phyloP scores from a whole-genome alignment of 2,113 vertebrate species.

The Setophaga petechia region DNA sequence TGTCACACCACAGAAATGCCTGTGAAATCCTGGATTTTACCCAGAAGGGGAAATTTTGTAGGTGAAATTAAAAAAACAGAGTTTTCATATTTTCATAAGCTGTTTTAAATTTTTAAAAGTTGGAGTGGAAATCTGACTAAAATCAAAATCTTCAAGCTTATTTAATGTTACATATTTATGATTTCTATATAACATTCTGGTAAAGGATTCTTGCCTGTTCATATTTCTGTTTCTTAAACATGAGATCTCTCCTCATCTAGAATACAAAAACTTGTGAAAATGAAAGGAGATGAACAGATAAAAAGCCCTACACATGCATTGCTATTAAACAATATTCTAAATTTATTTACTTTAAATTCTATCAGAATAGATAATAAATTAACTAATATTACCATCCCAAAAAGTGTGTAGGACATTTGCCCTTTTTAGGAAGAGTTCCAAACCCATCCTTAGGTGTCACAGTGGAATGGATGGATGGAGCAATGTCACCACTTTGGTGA shows the following conservation, averaged over 20 bases:
- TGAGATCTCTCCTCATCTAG: slow-evolving; percentile 72
- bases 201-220: slow-evolving; percentile 63
- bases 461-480: neutral
- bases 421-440: neutral
- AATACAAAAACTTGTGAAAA: neutral
- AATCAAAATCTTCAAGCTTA: neutral
- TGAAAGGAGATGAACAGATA: neutral
- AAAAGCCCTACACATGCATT: neutral
- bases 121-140: neutral
- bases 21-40: neutral
- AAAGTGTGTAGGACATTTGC: neutral
- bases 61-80: neutral
- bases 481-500: neutral
- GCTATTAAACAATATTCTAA: neutral
- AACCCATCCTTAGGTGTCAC: neutral
- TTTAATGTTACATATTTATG: slow-evolving; percentile 24
- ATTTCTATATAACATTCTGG: slow-evolving; percentile 54
- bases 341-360: neutral
- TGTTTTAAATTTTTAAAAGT: neutral
- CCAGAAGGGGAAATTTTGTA: neutral
- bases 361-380: neutral
- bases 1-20: neutral
- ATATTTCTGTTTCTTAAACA: slow-evolving; percentile 71
- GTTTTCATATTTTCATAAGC: neutral
- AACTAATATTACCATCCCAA: too few relatives aligned